These are phyloP conservation scores for Eumacrocentrus americanus DNA, from an alignment of 2,888 invertebrate genomes.

Conservation along the genomic window DNA sequence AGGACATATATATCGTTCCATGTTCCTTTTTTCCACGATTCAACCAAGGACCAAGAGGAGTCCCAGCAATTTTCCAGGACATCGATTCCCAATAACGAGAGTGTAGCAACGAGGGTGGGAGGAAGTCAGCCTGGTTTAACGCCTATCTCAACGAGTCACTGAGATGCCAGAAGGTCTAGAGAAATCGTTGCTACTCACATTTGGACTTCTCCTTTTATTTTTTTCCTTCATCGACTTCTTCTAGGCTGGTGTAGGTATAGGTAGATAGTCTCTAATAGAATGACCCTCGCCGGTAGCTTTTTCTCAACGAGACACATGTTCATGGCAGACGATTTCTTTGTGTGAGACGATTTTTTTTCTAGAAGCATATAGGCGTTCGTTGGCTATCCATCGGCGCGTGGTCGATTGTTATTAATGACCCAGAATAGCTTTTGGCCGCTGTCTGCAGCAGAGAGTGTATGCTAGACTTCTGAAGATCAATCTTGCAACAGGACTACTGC, in stretches of 20 bases:
- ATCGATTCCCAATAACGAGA: conserved; percentile 40
- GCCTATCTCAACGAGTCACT: conserved; percentile 33
- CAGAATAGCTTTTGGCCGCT: conserved; percentile 16
- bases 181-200: conserved; percentile 5
- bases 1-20: conserved; percentile 14
- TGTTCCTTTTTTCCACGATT: conserved; percentile 22
- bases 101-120: conserved; percentile 28
- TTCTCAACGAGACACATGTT: conserved; percentile 1
- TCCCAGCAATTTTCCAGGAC: conserved; percentile 49
- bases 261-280: neutral
- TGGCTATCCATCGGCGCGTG: conserved; percentile 41
- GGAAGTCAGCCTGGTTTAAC: conserved; percentile 46
- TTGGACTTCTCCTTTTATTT: conserved; percentile 1
- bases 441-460: neutral
- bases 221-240: conserved; percentile 9
- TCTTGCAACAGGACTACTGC: conserved; percentile 6
- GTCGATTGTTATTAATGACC: conserved; percentile 47
- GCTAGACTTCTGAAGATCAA: conserved; percentile 18
- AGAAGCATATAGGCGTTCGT: conserved; percentile 7
- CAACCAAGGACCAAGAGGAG: conserved; percentile 28
- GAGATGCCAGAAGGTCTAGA: neutral
- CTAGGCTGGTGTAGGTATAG: too few relatives aligned
- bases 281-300: neutral
- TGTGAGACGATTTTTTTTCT: conserved; percentile 13
- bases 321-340: conserved; percentile 4